Conservation (phyloP, 1,140 invertebrate genomes). For the Hyphantria cunea region DNA sequence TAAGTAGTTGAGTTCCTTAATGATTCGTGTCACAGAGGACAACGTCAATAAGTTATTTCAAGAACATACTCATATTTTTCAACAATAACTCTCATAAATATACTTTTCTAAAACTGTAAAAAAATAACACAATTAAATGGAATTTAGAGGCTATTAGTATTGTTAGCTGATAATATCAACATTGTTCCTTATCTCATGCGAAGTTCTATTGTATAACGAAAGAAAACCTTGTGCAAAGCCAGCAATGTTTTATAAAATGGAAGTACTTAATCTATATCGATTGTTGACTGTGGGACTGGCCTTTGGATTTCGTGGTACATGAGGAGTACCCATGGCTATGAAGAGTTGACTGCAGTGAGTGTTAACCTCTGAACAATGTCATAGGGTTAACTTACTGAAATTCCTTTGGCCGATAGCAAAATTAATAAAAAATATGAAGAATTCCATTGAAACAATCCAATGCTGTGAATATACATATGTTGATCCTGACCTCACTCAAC, state of each 20-base stretch:
- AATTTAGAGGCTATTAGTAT: slow-evolving; percentile 15
- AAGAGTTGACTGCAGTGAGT: no score
- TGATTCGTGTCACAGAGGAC: no score
- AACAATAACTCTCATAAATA: no score
- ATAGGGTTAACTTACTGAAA: no score
- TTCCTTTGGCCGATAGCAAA: no score
- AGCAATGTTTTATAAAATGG: slow-evolving; percentile 15
- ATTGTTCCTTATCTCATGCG: slow-evolving; percentile 10
- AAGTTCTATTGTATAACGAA: not conserved
- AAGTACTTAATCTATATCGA: slow-evolving; percentile 9
- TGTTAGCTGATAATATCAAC: slow-evolving; percentile 13
- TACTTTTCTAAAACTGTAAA: not conserved
- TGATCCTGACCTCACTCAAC: no score
- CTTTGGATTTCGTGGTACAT: not conserved
- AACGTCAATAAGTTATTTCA: not conserved
- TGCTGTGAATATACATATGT: no score
- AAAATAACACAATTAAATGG: slow-evolving; percentile 10
- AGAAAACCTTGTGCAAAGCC: slow-evolving; percentile 6
- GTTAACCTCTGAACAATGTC: no score
- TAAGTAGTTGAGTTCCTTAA: no score
- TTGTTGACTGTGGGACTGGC: slow-evolving; percentile 22
- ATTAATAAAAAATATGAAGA: no score
- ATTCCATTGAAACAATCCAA: no score
- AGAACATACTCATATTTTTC: no score
- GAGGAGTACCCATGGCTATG: not conserved